A percentile compares a stretch with the other conserved stretches of the same genome.
phyloP scores from a whole-genome alignment of 2,888 invertebrate genomes.

The Polietes domitor region DNA sequence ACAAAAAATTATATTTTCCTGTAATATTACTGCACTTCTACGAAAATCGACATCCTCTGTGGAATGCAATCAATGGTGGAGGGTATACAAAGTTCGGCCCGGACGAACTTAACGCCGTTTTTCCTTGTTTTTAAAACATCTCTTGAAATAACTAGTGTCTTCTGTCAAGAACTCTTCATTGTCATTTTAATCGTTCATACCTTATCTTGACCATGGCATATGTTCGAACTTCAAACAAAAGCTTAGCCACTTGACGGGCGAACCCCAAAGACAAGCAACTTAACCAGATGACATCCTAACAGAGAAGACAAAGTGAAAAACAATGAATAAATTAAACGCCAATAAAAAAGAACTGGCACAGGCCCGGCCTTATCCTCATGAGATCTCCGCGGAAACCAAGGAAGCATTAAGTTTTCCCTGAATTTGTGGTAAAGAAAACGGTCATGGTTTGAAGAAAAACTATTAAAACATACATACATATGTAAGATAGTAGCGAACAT shows the following conservation, averaged over 20 bases:
- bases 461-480: neutral
- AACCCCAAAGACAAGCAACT: neutral
- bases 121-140: no score
- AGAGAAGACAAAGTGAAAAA: conserved; percentile 32
- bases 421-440: neutral
- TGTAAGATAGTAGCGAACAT: neutral
- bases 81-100: no score
- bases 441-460: neutral
- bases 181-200: neutral
- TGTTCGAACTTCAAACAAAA: neutral
- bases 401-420: conserved; percentile 49
- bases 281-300: conserved; percentile 24
- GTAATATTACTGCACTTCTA: no score
- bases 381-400: conserved; percentile 51
- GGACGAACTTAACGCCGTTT: no score
- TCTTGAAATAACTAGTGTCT: no score
- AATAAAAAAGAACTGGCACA: neutral
- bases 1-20: no score
- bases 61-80: no score
- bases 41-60: no score
- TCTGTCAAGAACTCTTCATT: no score
- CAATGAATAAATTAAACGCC: conserved; percentile 68
- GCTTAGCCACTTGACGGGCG: neutral
- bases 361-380: neutral
- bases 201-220: neutral